Evolutionary conservation across 35 echinoderm and acorn worm species (phyloP).

Genomic region (Lytechinus variegatus): DNA sequence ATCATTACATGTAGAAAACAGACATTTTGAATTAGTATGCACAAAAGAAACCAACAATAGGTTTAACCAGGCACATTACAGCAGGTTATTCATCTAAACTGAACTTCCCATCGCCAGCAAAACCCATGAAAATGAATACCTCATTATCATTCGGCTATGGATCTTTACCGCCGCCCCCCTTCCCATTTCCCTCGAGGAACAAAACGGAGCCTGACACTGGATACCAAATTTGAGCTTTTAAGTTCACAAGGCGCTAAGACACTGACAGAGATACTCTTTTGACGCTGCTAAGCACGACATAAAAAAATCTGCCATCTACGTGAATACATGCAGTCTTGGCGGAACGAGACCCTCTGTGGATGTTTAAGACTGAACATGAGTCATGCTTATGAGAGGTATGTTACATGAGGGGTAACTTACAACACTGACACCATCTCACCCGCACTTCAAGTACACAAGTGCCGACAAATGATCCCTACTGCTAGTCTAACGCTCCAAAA

Average conservation of each 20-base stretch:
- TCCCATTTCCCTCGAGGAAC: neutral
- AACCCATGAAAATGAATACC: neutral
- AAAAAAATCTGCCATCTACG: conserved; percentile 24
- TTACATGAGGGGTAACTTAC: neutral
- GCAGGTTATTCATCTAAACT: too few species aligned
- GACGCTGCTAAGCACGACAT: neutral
- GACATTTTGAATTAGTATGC: too few species aligned
- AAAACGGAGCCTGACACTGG: conserved; percentile 8
- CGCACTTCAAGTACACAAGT: neutral
- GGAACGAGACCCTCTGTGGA: neutral
- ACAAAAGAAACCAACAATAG: too few species aligned
- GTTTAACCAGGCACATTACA: too few species aligned
- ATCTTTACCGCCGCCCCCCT: neutral
- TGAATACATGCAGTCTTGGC: neutral
- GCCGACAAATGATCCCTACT: neutral
- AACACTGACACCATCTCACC: neutral
- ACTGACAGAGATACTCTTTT: conserved; percentile 45
- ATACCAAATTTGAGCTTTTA: neutral
- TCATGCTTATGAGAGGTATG: neutral
- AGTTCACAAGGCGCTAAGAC: conserved; percentile 29
- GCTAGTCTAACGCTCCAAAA: neutral
- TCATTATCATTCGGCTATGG: neutral
- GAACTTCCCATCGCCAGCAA: too few species aligned
- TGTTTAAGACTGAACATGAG: neutral
- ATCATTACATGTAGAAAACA: too few species aligned